phyloP scores from a whole-genome alignment of 2,888 invertebrate genomes.

The Penaeus monodon region DNA sequence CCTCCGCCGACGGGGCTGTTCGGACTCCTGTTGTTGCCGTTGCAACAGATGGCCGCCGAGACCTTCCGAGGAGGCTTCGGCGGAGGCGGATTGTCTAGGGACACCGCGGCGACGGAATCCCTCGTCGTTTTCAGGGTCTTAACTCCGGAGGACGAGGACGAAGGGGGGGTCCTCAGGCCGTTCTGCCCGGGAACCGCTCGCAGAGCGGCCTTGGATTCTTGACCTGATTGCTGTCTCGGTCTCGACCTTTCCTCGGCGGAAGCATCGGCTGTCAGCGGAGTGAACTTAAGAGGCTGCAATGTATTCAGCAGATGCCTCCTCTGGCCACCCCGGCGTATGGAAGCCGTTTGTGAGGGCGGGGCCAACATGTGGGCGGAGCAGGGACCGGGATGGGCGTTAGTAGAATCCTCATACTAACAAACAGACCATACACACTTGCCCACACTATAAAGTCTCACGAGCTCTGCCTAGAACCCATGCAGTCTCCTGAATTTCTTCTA shows the following conservation, averaged over 20 bases:
- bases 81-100: neutral
- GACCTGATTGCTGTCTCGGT: neutral
- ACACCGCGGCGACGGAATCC: neutral
- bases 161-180: too few species aligned
- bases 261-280: neutral
- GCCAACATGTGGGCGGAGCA: constrained; percentile 29
- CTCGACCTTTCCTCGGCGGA: neutral
- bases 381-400: neutral
- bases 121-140: too few species aligned
- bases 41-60: neutral
- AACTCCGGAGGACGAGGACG: too few species aligned
- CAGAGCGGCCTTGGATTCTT: too few species aligned
- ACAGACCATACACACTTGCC: too few species aligned
- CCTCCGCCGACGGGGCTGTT: neutral
- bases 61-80: neutral
- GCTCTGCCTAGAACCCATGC: too few species aligned
- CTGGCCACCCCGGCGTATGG: constrained; percentile 46
- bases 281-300: constrained; percentile 32
- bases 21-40: neutral
- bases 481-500: too few species aligned
- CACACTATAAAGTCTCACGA: too few species aligned
- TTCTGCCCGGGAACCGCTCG: too few species aligned
- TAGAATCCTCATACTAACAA: constrained; percentile 28
- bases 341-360: constrained; percentile 39
- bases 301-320: constrained; percentile 47